phyloP scores from a whole-genome alignment of 2,797 vertebrate species.

The Tenualosa thibaudeaui region DNA sequence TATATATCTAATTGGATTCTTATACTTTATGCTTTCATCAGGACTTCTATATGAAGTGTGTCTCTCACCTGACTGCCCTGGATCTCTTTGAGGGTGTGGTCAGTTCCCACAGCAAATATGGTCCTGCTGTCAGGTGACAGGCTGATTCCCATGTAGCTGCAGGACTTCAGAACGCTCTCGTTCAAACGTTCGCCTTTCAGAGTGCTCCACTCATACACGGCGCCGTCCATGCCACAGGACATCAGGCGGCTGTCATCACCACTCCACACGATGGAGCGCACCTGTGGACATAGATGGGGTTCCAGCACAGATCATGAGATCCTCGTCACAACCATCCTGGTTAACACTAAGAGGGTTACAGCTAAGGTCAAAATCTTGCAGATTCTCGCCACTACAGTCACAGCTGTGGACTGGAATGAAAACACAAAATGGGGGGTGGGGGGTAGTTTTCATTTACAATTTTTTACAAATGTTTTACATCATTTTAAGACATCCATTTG shows the following conservation, averaged over 20 bases:
- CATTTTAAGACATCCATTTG: too few relatives aligned
- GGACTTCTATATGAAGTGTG: not conserved
- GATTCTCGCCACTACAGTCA: too few relatives aligned
- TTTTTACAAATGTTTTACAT: too few relatives aligned
- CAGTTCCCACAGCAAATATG: constrained; percentile 87
- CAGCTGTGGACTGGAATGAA: too few relatives aligned
- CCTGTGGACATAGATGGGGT: constrained; percentile 62
- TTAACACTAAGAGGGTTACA: too few relatives aligned
- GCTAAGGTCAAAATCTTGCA: too few relatives aligned
- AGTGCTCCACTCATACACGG: constrained; percentile 90
- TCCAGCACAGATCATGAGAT: not conserved
- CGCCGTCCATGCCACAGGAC: constrained; percentile 90
- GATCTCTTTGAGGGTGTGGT: constrained; percentile 91
- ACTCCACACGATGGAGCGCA: constrained; percentile 84
- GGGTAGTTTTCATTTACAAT: too few relatives aligned
- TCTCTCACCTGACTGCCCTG: constrained; percentile 78
- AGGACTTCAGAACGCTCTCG: constrained; percentile 87
- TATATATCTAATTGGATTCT: too few relatives aligned
- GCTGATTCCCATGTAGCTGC: constrained; percentile 81
- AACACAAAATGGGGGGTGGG: too few relatives aligned
- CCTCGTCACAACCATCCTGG: not conserved
- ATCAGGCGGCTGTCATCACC: constrained; percentile 83
- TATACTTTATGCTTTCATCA: too few relatives aligned
- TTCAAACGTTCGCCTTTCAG: constrained; percentile 79
- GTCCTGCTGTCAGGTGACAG: constrained; percentile 80